Evolutionary conservation across 1,140 invertebrate genomes (phyloP).

Genomic region (Tribolium madens): DNA sequence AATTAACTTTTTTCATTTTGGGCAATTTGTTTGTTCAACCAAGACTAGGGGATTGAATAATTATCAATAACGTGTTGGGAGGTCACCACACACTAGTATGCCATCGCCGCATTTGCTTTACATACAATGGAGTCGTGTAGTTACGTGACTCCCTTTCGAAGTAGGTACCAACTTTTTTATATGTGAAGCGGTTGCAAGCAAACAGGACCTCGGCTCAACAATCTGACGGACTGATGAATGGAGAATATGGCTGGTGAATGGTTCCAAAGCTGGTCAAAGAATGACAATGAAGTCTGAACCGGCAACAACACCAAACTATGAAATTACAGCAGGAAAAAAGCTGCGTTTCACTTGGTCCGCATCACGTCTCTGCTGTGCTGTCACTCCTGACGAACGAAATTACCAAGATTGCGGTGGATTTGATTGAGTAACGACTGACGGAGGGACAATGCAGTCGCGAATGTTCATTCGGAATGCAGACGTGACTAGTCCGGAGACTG

Average conservation of each 20-base stretch:
- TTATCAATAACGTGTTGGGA: constrained; percentile 61
- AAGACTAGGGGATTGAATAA: constrained; percentile 56
- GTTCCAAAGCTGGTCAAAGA: constrained; percentile 44
- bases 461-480: constrained; percentile 58
- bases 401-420: constrained; percentile 54
- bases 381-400: constrained; percentile 37
- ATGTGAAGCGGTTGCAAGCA: constrained; percentile 50
- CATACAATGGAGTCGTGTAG: constrained; percentile 62
- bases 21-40: background rate
- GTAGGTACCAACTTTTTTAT: constrained; percentile 59
- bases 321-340: constrained; percentile 31
- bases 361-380: constrained; percentile 32
- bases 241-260: constrained; percentile 52
- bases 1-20: background rate
- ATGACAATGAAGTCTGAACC: constrained; percentile 51
- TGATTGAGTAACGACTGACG: constrained; percentile 63
- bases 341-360: background rate
- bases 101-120: constrained; percentile 59
- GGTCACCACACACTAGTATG: constrained; percentile 56
- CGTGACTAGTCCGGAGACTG: constrained; percentile 54
- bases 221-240: constrained; percentile 55
- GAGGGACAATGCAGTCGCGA: constrained; percentile 57
- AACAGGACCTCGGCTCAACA: constrained; percentile 28
- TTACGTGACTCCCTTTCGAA: constrained; percentile 61
- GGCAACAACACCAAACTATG: constrained; percentile 33